Evolutionary conservation across 2,797 vertebrate species (phyloP), one percentile per base, ranked within the genome.

Genomic region (Otus scops): DNA sequence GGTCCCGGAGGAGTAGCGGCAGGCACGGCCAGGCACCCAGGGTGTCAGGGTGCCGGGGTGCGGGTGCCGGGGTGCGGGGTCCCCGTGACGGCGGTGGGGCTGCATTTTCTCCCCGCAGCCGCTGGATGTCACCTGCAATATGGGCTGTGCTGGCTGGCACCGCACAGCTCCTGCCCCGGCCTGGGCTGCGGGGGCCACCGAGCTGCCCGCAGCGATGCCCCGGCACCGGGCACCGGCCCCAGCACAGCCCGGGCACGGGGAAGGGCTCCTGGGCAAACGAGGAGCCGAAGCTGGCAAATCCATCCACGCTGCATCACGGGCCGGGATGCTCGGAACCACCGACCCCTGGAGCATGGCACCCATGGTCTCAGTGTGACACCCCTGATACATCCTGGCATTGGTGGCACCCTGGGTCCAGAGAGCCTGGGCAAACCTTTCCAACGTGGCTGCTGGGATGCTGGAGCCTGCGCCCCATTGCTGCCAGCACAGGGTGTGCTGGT

Each of bases 81-180:
- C 50, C 16, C 48, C 3, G 22, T 0, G 19, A 15, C 1, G 48
- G 57, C 38, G 0, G 27, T 0, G 76, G 60, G 23, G 43, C 71
- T 87, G 92, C 92, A 56, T 19, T 73, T 64, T 47, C 18, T 10
- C 43, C 56, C n/a, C n/a, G 21, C 86, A 67, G 84, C 95, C 91
- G 1, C 95, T 94, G 92, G 96, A 77, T 92, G 93, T 95, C 95
- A 91, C 90, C 91, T 79, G 51, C 81, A 77, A 75, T 78, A 79
- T 67, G 64, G 82, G 10, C 63, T 57, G 78, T 6, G 56, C 2
- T 5, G 13, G 13, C 17, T 11, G 6, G 28, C 8, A 5, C 48
- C 30, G 22, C 60, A 28, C 9, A 9, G 39, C 61, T 48, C 22
- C 3, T 19, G 53, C 48, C 27, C 9, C 8, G 14, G 36, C 48